Evolutionary conservation across 2,888 invertebrate species (phyloP), one percentile per base, ranked within the genome.

Genomic region (Elegia similella): DNA sequence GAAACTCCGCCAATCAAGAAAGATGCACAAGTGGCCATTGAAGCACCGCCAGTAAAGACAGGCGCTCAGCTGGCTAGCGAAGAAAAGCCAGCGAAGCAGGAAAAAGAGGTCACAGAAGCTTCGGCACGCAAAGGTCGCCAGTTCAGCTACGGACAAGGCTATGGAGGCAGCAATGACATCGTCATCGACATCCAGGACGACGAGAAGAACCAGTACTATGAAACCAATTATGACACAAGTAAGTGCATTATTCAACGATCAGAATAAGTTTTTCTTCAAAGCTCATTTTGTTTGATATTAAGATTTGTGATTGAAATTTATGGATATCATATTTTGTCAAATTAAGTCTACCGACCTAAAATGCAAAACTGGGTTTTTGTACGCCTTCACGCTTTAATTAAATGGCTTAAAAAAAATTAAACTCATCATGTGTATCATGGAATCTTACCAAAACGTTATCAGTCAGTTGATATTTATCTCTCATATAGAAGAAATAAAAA

Each of bases 151-250:
- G n/a, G n/a, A 10, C 5, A 12, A 10, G 70, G 59, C 23, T 77
- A 80, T 59, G 74, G 73, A 1, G 72, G 74, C 10, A 75, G 88
- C 65, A 94, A 93, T 73, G 95, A 95, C 78, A 91, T 94, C n/a
- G 93, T 96, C 58, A 93, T 95, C 17, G 93, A 94, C 72, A 95
- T 96, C 59, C 93, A 94, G 70, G 95, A 96, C 74, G 92, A 93
- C 58, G 94, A 94, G 72, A 95, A 95, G 79, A 94, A 93, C 56
- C 95, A 96, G 82, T 96, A 96, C 76, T 93, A 95, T 67, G 94
- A 95, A 73, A 95, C 95, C 68, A 95, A 96, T 78, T 94, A 95
- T 77, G 94, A 95, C 72, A 94, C 94, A 67, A 95, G 96, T 95
- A 86, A 94, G 94, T 92, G 34, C 7, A 42, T 30, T 34, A 16